phyloP scores from a whole-genome alignment of 2,113 vertebrate genomes.

The Cynocephalus volans region DNA sequence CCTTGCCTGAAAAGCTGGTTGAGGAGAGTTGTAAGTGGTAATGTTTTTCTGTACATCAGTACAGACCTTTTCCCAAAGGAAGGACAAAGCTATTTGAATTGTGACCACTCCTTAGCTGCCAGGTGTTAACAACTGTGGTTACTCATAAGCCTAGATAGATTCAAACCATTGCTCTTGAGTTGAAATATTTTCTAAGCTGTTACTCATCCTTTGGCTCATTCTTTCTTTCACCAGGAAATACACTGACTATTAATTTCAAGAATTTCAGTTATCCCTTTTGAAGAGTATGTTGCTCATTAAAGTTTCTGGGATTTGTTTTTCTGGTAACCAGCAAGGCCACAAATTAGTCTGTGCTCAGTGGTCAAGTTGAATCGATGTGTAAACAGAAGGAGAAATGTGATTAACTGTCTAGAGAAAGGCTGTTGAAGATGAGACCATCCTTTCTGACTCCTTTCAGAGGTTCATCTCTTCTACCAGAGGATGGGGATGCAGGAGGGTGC shows the following conservation, averaged over 20 bases:
- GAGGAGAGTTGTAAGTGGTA: neutral
- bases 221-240: slow-evolving; percentile 69
- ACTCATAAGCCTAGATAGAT: neutral
- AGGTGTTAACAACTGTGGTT: slow-evolving; percentile 20
- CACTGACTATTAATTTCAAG: slow-evolving; percentile 58
- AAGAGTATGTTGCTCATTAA: slow-evolving; percentile 3
- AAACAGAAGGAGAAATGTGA: neutral
- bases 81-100: slow-evolving; percentile 24
- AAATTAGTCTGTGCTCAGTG: neutral
- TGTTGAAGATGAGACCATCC: neutral
- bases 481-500: neutral
- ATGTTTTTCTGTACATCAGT: slow-evolving; percentile 21
- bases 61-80: slow-evolving; percentile 56
- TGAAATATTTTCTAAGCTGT: slow-evolving; percentile 54
- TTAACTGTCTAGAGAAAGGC: neutral
- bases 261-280: slow-evolving; percentile 54
- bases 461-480: neutral
- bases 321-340: neutral
- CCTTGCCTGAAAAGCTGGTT: neutral
- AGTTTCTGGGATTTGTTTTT: slow-evolving; percentile 43
- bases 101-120: neutral
- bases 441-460: slow-evolving; percentile 19
- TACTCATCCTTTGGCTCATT: slow-evolving; percentile 58
- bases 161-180: neutral
- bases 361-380: neutral